Evolutionary conservation across 2,888 invertebrate genomes (phyloP), one percentile per base, ranked within the genome.

Genomic region (Ctenicera cuprea): DNA sequence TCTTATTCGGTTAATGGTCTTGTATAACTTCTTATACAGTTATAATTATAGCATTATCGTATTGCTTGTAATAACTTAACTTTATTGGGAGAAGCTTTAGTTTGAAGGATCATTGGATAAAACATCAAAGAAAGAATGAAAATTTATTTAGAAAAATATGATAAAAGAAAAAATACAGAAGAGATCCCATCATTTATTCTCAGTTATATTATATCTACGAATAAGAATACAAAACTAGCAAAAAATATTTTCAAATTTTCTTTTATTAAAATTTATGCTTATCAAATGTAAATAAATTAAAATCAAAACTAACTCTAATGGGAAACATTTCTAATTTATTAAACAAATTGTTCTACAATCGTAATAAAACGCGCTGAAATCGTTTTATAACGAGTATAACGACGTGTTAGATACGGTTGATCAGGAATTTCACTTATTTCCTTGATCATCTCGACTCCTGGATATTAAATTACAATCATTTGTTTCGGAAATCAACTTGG

Each of bases 401-500:
- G 50, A 48, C 66, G 68, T 62, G 76, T 67, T 70, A 61, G 71
- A 76, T 68, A 67, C 75, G 74, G 74, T 76, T 77, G 79, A 78
- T 80, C 82, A 80, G 79, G 81, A 84, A 84, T 83, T 85, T 82
- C 79, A 84, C 83, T 84, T 84, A 85, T 85, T 85, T 83, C 82
- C 82, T 80, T 80, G 83, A 84, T 84, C 82, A 82, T 80, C 82
- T 82, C 81, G 75, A 74, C 76, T 78, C 33, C 74, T 77, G 80
- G 83, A 85, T 85, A 86, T 86, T 82, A 87, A 86, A 87, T 87
- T 87, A 86, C 87, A 85, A 86, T 87, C 86, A 86, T 87, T 87
- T 87, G 87, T 86, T 86, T 86, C 86, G 86, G 86, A 87, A 87
- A 87, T 87, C 86, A 86, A 86, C 82, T 83, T 82, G 78, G 83